These are phyloP conservation scores for Pyrochroa serraticornis DNA, from an alignment of 2,888 invertebrate genomes.

Conservation along the genomic window DNA sequence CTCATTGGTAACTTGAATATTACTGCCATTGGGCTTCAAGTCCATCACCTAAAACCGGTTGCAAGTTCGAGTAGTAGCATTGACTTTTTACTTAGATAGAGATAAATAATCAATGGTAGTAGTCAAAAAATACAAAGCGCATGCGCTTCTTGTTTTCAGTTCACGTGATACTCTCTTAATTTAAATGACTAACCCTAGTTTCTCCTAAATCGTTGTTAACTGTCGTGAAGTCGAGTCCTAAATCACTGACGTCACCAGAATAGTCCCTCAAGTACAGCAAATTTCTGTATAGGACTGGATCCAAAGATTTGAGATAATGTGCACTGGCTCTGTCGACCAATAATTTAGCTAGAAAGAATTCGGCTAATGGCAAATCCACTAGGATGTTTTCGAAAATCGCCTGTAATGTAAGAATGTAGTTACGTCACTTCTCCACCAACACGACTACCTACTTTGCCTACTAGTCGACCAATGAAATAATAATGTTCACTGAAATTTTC, in stretches of 20 bases:
- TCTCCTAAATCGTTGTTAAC: conserved; percentile 90
- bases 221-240: conserved; percentile 92
- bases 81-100: no score
- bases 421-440: no score
- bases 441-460: conserved; percentile 45
- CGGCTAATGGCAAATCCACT: conserved; percentile 93
- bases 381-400: conserved; percentile 94
- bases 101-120: not conserved
- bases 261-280: conserved; percentile 86
- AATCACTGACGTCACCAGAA: conserved; percentile 82
- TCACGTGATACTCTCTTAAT: no score
- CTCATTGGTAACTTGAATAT: conserved; percentile 87
- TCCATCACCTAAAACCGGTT: conserved; percentile 74
- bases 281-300: conserved; percentile 91
- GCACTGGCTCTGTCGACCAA: conserved; percentile 79
- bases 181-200: conserved; percentile 67
- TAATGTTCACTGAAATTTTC: conserved; percentile 89
- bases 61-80: no score
- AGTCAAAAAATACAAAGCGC: not conserved
- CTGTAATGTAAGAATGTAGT: conserved; percentile 55
- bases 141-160: no score
- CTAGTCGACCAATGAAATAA: conserved; percentile 84
- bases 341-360: conserved; percentile 91
- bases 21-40: conserved; percentile 86
- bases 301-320: conserved; percentile 91